phyloP scores from a whole-genome alignment of 2,113 vertebrate species.

The Phyllostomus discolor region DNA sequence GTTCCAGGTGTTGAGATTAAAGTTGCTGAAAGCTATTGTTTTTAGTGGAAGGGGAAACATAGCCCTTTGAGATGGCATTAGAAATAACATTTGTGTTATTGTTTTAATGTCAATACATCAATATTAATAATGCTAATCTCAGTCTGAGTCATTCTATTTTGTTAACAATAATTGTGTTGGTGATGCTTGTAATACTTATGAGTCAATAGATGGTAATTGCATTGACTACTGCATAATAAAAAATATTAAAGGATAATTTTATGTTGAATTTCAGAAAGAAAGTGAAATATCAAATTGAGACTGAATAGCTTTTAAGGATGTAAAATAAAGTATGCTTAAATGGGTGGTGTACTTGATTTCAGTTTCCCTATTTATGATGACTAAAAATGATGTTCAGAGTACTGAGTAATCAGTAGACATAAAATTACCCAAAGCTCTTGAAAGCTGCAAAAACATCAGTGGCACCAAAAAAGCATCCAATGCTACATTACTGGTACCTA shows the following conservation, averaged over 20 bases:
- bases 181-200: background rate
- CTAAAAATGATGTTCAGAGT: conserved; percentile 5
- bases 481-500: background rate
- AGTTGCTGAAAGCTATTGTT: background rate
- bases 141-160: conserved; percentile 27
- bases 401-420: background rate
- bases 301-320: background rate
- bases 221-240: background rate
- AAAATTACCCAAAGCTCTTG: background rate
- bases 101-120: background rate
- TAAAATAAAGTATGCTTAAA: background rate
- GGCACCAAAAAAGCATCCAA: background rate
- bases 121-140: background rate
- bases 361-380: background rate
- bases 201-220: background rate
- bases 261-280: conserved; percentile 24
- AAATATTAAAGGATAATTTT: conserved; percentile 25
- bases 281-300: background rate
- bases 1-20: background rate
- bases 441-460: background rate
- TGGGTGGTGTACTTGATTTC: background rate
- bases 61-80: background rate
- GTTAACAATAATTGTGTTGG: background rate
- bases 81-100: background rate
- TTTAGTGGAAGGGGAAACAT: background rate